Percentiles rank a stretch among this genome's conserved stretches.
These are phyloP conservation scores for Bovichtus diacanthus DNA, from an alignment of 2,797 vertebrate genomes.

Conservation along the genomic window DNA sequence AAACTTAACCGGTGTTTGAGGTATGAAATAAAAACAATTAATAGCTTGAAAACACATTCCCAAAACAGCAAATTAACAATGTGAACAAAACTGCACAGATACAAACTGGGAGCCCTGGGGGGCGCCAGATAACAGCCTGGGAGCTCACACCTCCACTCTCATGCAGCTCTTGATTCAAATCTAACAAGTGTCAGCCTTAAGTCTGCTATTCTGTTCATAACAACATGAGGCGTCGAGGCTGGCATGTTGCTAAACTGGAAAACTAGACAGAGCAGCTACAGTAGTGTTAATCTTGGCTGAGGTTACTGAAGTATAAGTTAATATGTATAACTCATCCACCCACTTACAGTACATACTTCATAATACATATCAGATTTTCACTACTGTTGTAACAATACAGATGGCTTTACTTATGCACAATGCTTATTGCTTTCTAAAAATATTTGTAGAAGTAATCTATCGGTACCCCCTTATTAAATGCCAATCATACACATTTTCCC, in stretches of 20 bases:
- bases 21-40: conserved; percentile 42
- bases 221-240: conserved; percentile 11
- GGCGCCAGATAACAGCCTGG: conserved; percentile 21
- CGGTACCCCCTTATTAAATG: background rate
- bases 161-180: conserved; percentile 12
- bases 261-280: conserved; percentile 30
- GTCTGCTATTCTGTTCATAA: background rate
- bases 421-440: conserved; percentile 72
- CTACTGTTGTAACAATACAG: conserved; percentile 1
- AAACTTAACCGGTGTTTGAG: conserved; percentile 47
- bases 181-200: no score
- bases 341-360: conserved; percentile 23
- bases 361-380: conserved; percentile 13
- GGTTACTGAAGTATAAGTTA: conserved; percentile 16
- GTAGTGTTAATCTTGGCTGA: conserved; percentile 25
- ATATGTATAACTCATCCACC: background rate
- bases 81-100: conserved; percentile 18
- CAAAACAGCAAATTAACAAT: conserved; percentile 21
- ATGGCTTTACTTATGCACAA: conserved; percentile 46
- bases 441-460: conserved; percentile 7
- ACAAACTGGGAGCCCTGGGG: conserved; percentile 31
- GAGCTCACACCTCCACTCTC: conserved; percentile 13
- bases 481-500: conserved; percentile 7
- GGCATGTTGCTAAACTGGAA: no score
- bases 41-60: conserved; percentile 19